These are phyloP conservation scores for Orchesella flavescens DNA, from an alignment of 2,888 invertebrate genomes.

Conservation along the genomic window DNA sequence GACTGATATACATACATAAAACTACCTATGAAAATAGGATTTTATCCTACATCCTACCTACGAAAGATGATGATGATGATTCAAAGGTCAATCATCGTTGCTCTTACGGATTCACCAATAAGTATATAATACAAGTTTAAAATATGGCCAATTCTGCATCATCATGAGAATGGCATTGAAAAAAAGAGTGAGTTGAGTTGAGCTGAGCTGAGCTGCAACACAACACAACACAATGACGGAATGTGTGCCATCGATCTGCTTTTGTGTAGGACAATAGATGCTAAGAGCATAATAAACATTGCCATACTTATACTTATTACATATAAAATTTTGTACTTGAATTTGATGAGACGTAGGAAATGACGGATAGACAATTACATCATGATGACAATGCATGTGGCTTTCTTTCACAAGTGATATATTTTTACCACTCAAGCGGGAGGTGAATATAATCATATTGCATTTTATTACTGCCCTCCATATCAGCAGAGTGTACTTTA, in stretches of 20 bases:
- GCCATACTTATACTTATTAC: background rate
- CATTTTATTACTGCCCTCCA: background rate
- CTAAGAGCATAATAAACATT: too few relatives aligned
- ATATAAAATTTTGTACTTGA: background rate
- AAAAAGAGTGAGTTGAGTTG: too few relatives aligned
- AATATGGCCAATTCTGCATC: constrained; percentile 4
- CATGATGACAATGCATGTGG: constrained; percentile 52
- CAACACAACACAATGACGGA: constrained; percentile 33
- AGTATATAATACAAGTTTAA: too few relatives aligned
- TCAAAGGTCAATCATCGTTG: constrained; percentile 48
- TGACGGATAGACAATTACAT: constrained; percentile 49
- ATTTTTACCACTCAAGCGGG: constrained; percentile 9
- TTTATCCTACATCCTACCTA: too few relatives aligned
- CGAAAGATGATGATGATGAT: background rate
- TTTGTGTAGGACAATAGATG: background rate
- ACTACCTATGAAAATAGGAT: too few relatives aligned
- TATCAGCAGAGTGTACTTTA: constrained; percentile 15
- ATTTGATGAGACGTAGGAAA: constrained; percentile 27
- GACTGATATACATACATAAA: constrained; percentile 23
- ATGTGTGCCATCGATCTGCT: constrained; percentile 40
- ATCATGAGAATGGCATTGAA: constrained; percentile 39
- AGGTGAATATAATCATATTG: background rate
- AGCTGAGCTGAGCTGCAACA: too few relatives aligned
- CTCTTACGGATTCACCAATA: background rate
- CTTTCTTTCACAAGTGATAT: constrained; percentile 12